Evolutionary conservation across 2,113 vertebrate species (phyloP).

Genomic region (Reinhardtius hippoglossoides): DNA sequence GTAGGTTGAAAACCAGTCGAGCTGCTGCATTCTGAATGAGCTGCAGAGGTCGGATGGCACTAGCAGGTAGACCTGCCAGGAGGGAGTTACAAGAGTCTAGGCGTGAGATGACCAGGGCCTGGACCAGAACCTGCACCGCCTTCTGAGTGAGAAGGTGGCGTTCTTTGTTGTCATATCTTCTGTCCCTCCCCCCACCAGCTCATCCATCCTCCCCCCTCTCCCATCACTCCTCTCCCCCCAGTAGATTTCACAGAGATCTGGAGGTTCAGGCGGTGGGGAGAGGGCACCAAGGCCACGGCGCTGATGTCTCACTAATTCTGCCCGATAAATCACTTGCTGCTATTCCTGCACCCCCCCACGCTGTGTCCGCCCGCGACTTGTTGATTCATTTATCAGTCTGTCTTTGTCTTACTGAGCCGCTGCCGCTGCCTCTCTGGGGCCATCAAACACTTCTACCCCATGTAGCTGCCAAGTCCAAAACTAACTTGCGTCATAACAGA

Average conservation of each 20-base stretch:
- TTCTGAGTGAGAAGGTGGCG: no score
- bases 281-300: background rate
- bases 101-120: no score
- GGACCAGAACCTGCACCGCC: no score
- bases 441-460: conserved; percentile 20
- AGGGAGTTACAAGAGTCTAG: no score
- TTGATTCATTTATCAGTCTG: conserved; percentile 45
- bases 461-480: conserved; percentile 28
- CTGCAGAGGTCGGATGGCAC: no score
- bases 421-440: conserved; percentile 13
- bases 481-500: conserved; percentile 37
- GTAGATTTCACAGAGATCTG: conserved; percentile 26
- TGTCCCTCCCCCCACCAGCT: background rate
- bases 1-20: no score
- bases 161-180: no score
- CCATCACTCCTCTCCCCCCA: background rate
- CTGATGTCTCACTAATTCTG: conserved; percentile 16
- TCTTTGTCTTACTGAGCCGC: conserved; percentile 23
- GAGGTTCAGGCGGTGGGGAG: conserved; percentile 13
- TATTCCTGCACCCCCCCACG: conserved; percentile 21
- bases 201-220: conserved; percentile 5
- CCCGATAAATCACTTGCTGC: conserved; percentile 38
- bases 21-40: no score
- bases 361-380: conserved; percentile 21
- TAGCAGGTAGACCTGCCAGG: no score